Conservation (phyloP, 2,797 vertebrate species). For the Lacerta agilis region DNA sequence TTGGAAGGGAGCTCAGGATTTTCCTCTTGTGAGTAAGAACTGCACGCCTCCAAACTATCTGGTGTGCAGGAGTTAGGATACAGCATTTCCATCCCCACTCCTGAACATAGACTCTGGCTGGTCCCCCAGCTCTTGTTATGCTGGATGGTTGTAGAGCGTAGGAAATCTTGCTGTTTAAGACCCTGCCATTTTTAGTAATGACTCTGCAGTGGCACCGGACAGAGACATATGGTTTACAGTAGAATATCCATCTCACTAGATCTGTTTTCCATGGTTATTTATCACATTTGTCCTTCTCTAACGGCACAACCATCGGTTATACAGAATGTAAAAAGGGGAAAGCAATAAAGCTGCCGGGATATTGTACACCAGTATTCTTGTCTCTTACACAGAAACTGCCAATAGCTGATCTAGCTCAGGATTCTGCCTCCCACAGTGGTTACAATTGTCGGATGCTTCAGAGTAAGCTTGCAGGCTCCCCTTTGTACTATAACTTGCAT, state of each 20-base stretch:
- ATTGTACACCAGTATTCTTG: slow-evolving; percentile 19
- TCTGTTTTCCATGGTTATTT: slow-evolving; percentile 74
- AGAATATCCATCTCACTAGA: slow-evolving; percentile 68
- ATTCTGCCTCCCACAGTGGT: not conserved
- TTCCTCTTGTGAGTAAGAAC: not conserved
- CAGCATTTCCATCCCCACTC: slow-evolving; percentile 14
- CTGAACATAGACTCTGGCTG: not conserved
- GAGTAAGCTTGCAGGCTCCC: not conserved
- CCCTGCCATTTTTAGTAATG: slow-evolving; percentile 62
- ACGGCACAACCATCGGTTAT: slow-evolving; percentile 69
- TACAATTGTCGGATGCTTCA: not conserved
- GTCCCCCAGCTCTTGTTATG: slow-evolving; percentile 24
- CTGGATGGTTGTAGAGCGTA: slow-evolving; percentile 28
- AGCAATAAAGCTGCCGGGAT: slow-evolving; percentile 62
- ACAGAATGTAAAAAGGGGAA: slow-evolving; percentile 67
- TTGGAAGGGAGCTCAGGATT: not conserved
- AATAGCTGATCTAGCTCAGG: not conserved
- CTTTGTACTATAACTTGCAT: not conserved
- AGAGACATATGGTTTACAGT: slow-evolving; percentile 75
- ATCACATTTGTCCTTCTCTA: slow-evolving; percentile 76
- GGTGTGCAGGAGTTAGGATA: not conserved
- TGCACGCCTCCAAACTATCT: not conserved
- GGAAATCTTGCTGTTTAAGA: slow-evolving; percentile 35
- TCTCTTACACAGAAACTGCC: slow-evolving; percentile 28
- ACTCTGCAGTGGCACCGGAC: slow-evolving; percentile 67